These are phyloP conservation scores for Pseudocheirus occidentalis DNA, from an alignment of 2,797 vertebrate species.

Conservation along the genomic window DNA sequence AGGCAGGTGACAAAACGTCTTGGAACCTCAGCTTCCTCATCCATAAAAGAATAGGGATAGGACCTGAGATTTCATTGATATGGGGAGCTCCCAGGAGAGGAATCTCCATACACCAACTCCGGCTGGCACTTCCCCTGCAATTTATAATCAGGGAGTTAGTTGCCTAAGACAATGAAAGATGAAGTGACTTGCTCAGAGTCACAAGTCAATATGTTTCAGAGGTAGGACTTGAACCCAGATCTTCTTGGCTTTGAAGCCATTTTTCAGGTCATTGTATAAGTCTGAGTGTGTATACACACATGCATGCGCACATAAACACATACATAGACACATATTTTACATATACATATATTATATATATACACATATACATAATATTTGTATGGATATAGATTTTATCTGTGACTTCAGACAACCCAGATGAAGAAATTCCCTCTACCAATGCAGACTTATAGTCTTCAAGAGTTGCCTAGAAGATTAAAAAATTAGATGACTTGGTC, in stretches of 20 bases:
- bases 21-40: neutral
- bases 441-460: neutral
- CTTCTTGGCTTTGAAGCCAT: neutral
- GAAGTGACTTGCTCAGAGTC: neutral
- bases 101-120: neutral
- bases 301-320: no score
- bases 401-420: neutral
- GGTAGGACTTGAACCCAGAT: neutral
- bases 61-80: neutral
- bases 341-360: no score
- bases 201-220: neutral
- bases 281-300: neutral
- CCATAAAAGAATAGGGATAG: neutral
- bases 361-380: no score
- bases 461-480: neutral
- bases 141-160: neutral
- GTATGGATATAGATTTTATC: neutral
- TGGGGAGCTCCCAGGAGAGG: neutral
- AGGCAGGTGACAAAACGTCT: neutral
- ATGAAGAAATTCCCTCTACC: neutral
- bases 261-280: neutral
- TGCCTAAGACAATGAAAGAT: neutral
- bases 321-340: no score
- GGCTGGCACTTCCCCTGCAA: neutral
- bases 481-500: neutral